Evolutionary conservation across 2,888 invertebrate species (phyloP).

Genomic region (Ormyrus pomaceus): DNA sequence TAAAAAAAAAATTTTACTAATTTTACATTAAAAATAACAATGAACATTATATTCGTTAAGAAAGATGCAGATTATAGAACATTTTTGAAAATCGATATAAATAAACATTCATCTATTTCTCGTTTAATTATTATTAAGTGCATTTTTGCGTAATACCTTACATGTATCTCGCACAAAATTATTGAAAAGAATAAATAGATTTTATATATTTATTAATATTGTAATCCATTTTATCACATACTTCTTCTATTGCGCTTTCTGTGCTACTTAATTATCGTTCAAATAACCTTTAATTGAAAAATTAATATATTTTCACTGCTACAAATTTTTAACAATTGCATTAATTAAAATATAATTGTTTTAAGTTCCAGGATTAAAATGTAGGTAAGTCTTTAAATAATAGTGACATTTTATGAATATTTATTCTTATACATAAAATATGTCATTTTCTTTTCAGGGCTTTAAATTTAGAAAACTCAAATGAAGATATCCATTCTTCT

Average conservation of each 20-base stretch:
- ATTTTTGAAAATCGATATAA: neutral
- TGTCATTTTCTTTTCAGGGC: neutral
- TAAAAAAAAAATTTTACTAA: neutral
- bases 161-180: conserved; percentile 52
- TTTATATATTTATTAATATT: conserved; percentile 52
- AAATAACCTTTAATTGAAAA: too few relatives aligned
- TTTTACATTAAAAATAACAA: neutral
- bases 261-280: too few relatives aligned
- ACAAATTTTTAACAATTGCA: neutral
- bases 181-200: conserved; percentile 54
- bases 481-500: neutral
- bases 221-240: too few relatives aligned
- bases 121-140: conserved; percentile 51
- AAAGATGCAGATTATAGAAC: neutral
- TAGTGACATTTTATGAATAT: neutral
- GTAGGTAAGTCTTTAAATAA: conserved; percentile 32
- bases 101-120: conserved; percentile 43
- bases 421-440: neutral
- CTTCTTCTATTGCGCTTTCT: too few relatives aligned
- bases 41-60: conserved; percentile 3
- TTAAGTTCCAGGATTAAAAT: neutral
- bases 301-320: neutral
- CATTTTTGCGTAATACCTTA: conserved; percentile 33
- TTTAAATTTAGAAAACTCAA: neutral
- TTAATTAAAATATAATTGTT: conserved; percentile 7